Conservation (phyloP, 23 tunicate genomes). For the Aplidium turbinatum region DNA sequence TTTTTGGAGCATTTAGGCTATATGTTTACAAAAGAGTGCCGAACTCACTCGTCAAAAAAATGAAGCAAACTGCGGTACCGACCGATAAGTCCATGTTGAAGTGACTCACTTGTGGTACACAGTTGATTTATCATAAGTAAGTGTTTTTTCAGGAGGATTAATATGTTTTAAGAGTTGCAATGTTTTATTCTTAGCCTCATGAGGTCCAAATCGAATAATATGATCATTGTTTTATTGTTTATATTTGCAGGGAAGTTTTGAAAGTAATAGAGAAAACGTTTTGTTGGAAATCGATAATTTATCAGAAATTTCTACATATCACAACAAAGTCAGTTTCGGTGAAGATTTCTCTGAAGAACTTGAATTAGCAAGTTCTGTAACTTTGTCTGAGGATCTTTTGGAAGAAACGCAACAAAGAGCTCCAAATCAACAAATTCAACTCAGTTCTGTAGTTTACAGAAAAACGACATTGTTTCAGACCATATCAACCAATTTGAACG, state of each 20-base stretch:
- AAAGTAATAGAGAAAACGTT: constrained; percentile 26
- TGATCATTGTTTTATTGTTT: not conserved
- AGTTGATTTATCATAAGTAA: no score
- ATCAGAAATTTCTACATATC: not conserved
- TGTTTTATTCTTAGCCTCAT: no score
- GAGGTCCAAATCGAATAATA: no score
- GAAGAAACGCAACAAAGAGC: constrained; percentile 37
- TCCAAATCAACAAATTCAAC: constrained; percentile 23
- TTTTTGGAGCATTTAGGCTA: no score
- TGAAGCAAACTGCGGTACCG: no score
- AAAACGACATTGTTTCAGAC: constrained; percentile 40
- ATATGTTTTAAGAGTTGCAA: no score
- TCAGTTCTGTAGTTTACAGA: constrained; percentile 51
- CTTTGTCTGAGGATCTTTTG: constrained; percentile 27
- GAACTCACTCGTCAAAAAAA: no score
- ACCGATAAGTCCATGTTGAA: no score
- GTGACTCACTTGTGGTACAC: no score
- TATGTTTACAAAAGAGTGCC: no score
- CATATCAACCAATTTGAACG: not conserved
- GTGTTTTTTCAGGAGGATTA: no score
- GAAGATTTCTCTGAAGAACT: not conserved
- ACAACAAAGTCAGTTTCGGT: not conserved
- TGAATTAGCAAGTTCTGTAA: constrained; percentile 5
- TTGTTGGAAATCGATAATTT: constrained; percentile 45
- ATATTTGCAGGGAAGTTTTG: constrained; percentile 25